Conservation (phyloP, 53 echinoderm and acorn worm species). For the Apostichopus leukothele region DNA sequence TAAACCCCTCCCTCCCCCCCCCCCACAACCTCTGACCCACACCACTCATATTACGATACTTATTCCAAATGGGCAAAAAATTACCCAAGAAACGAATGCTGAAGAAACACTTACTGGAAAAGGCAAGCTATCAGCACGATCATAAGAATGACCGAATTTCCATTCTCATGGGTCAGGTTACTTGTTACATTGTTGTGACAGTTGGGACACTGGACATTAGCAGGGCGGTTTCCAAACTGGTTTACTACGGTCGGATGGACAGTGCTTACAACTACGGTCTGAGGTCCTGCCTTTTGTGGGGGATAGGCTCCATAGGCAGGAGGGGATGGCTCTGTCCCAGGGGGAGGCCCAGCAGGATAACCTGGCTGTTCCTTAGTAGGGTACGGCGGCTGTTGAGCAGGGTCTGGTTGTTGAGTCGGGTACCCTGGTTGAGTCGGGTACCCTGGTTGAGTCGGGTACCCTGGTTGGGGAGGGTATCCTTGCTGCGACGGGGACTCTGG, state of each 20-base stretch:
- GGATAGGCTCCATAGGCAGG: conserved; percentile 1
- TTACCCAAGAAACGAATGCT: too few relatives aligned
- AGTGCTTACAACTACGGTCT: conserved; percentile 27
- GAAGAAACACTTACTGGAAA: conserved; percentile 4
- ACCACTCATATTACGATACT: too few relatives aligned
- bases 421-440: conserved; percentile 4
- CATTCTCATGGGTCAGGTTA: conserved; percentile 43
- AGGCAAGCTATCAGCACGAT: conserved; percentile 66
- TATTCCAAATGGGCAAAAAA: too few relatives aligned
- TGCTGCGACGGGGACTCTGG: neutral
- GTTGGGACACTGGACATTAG: conserved; percentile 53
- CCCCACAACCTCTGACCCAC: too few relatives aligned
- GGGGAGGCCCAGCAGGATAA: neutral
- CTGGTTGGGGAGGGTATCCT: neutral
- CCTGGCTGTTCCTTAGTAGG: neutral
- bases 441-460: conserved; percentile 1
- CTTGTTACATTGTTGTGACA: conserved; percentile 56
- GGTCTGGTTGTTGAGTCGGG: conserved; percentile 16
- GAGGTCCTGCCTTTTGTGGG: neutral
- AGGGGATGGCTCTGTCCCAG: neutral
- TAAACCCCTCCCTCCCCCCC: too few relatives aligned
- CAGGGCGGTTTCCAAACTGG: conserved; percentile 1
- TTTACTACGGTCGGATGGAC: neutral
- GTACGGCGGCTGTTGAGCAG: neutral
- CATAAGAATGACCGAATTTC: conserved; percentile 39